Conservation (phyloP, 2,797 vertebrate genomes). For the Eutrigla gurnardus region DNA sequence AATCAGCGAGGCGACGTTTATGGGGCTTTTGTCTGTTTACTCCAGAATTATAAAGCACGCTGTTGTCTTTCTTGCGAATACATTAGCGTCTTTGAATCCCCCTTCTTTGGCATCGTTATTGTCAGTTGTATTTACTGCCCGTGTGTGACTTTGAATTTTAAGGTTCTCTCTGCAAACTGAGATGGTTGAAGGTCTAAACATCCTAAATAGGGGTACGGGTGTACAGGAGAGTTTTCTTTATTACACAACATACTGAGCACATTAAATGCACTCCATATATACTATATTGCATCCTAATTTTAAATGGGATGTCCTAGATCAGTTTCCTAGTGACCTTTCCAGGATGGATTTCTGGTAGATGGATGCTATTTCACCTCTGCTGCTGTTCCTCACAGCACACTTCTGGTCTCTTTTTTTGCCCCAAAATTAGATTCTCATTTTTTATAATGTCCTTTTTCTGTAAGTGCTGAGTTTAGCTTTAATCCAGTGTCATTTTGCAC, state of each 20-base stretch:
- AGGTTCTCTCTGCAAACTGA: background rate
- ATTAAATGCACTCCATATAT: background rate
- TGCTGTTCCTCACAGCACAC: background rate
- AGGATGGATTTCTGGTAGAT: background rate
- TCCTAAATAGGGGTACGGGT: background rate
- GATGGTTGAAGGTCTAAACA: background rate
- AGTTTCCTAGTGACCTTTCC: background rate
- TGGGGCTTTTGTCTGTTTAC: background rate
- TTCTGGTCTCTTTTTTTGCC: background rate
- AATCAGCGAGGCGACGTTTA: background rate
- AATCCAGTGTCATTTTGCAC: too few relatives aligned
- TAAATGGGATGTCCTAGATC: background rate
- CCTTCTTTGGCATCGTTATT: too few relatives aligned
- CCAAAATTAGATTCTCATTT: background rate
- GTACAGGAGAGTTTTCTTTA: background rate
- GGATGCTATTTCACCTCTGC: background rate
- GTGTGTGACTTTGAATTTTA: background rate
- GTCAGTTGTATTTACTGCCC: background rate
- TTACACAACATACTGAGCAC: background rate
- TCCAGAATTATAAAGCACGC: background rate
- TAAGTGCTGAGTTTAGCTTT: too few relatives aligned
- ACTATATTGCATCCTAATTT: background rate
- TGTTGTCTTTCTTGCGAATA: background rate
- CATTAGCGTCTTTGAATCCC: background rate
- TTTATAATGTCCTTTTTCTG: too few relatives aligned